These are phyloP conservation scores for Leptogaster cylindrica DNA, from an alignment of 2,888 invertebrate genomes.

Conservation along the genomic window DNA sequence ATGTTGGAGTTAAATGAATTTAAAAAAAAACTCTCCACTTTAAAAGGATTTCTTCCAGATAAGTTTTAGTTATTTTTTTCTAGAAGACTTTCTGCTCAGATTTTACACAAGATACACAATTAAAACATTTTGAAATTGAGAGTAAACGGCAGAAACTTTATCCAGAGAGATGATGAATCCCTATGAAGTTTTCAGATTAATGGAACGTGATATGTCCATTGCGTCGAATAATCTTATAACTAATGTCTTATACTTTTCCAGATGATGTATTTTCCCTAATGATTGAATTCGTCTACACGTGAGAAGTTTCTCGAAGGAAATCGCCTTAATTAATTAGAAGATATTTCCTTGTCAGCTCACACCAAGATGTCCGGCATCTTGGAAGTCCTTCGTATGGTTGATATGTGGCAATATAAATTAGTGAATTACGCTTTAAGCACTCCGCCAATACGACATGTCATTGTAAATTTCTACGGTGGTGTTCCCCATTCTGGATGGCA, in stretches of 20 bases:
- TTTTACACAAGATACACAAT: background rate
- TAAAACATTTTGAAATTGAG: background rate
- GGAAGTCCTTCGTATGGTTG: background rate
- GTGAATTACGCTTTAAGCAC: conserved; percentile 24
- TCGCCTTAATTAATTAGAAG: conserved; percentile 40
- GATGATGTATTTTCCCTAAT: conserved; percentile 39
- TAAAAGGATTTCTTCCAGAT: no score
- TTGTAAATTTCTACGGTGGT: conserved; percentile 11
- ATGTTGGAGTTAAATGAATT: no score
- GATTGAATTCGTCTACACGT: conserved; percentile 25
- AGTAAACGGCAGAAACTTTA: background rate
- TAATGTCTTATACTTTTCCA: conserved; percentile 36
- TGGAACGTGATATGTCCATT: conserved; percentile 27
- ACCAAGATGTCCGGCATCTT: conserved; percentile 3
- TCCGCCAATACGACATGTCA: conserved; percentile 7
- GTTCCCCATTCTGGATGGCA: background rate
- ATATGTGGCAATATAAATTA: conserved; percentile 33
- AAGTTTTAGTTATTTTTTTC: no score
- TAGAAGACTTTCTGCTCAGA: no score
- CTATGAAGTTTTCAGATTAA: conserved; percentile 36
- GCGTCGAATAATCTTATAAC: conserved; percentile 34
- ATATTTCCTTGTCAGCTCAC: conserved; percentile 11
- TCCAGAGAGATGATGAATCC: conserved; percentile 12
- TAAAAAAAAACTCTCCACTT: no score
- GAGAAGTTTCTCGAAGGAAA: conserved; percentile 23